These are phyloP conservation scores for Champsocephalus esox DNA, from an alignment of 2,797 vertebrate species.

Conservation along the genomic window DNA sequence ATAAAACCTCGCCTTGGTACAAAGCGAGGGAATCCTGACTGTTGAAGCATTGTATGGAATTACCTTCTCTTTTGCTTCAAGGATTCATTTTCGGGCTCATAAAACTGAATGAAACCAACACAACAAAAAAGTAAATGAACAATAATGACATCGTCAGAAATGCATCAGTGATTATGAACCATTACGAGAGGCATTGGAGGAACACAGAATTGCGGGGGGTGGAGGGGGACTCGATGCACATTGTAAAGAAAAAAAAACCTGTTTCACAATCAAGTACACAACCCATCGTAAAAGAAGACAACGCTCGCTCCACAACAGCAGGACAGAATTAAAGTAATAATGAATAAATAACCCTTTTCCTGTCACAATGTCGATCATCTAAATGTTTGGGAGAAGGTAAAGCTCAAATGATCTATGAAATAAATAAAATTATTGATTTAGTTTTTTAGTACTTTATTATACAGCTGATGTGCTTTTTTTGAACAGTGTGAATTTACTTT, in stretches of 20 bases:
- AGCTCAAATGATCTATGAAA: conserved; percentile 85
- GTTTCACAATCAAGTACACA: conserved; percentile 83
- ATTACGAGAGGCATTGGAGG: conserved; percentile 83
- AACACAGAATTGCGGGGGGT: conserved; percentile 78
- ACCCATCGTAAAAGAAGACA: conserved; percentile 83
- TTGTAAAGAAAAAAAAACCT: conserved; percentile 84
- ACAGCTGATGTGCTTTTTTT: conserved; percentile 98
- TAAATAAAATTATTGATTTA: conserved; percentile 93
- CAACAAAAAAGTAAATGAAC: conserved; percentile 84
- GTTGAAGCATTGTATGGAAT: conserved; percentile 88
- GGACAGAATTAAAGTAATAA: conserved; percentile 88
- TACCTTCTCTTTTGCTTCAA: conserved; percentile 89
- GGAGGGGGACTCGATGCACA: conserved; percentile 71
- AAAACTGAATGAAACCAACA: conserved; percentile 80
- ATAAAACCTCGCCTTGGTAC: conserved; percentile 76
- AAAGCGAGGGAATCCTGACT: conserved; percentile 89
- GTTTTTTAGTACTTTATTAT: conserved; percentile 99
- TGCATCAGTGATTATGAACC: conserved; percentile 81
- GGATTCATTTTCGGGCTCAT: conserved; percentile 88
- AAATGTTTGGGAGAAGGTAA: conserved; percentile 86
- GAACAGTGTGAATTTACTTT: conserved; percentile 93
- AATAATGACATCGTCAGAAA: conserved; percentile 85
- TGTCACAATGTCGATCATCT: conserved; percentile 87
- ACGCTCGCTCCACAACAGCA: conserved; percentile 83
- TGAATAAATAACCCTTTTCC: conserved; percentile 85